Conservation (phyloP, 2,113 vertebrate species). For the Nibea coibor region DNA sequence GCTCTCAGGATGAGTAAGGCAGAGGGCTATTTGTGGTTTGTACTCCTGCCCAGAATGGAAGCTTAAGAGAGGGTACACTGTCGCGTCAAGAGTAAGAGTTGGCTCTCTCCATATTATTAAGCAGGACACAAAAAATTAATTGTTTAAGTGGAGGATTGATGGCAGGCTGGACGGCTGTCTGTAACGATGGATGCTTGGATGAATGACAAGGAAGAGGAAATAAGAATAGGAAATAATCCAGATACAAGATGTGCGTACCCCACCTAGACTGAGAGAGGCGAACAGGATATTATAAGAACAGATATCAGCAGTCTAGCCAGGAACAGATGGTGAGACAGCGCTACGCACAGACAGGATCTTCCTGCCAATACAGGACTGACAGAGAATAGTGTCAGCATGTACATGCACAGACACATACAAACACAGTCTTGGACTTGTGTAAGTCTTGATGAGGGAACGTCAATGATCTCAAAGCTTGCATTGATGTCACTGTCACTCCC, state of each 20-base stretch:
- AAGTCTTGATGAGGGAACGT: conserved; percentile 60
- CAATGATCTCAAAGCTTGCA: conserved; percentile 44
- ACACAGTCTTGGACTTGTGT: conserved; percentile 40
- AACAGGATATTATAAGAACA: conserved; percentile 77
- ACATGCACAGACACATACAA: conserved; percentile 53
- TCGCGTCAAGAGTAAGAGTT: conserved; percentile 42
- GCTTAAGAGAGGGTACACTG: conserved; percentile 44
- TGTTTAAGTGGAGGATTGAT: conserved; percentile 38
- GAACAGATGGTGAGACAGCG: conserved; percentile 82
- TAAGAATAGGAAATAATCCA: conserved; percentile 43
- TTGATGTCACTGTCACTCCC: conserved; percentile 46
- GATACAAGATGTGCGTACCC: conserved; percentile 52
- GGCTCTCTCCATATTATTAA: conserved; percentile 44
- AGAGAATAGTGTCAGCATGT: conserved; percentile 48
- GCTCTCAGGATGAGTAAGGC: conserved; percentile 67
- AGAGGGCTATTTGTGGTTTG: conserved; percentile 71
- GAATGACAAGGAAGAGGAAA: conserved; percentile 36
- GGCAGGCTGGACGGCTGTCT: conserved; percentile 1
- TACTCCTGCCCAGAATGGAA: conserved; percentile 58
- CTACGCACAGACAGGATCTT: conserved; percentile 73
- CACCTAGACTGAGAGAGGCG: conserved; percentile 51
- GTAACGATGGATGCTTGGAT: conserved; percentile 13
- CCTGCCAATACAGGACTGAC: conserved; percentile 72
- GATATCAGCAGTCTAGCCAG: conserved; percentile 76
- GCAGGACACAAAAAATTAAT: conserved; percentile 46